Conservation (phyloP, 2,113 vertebrate genomes). For the Prochilodus magdalenae region DNA sequence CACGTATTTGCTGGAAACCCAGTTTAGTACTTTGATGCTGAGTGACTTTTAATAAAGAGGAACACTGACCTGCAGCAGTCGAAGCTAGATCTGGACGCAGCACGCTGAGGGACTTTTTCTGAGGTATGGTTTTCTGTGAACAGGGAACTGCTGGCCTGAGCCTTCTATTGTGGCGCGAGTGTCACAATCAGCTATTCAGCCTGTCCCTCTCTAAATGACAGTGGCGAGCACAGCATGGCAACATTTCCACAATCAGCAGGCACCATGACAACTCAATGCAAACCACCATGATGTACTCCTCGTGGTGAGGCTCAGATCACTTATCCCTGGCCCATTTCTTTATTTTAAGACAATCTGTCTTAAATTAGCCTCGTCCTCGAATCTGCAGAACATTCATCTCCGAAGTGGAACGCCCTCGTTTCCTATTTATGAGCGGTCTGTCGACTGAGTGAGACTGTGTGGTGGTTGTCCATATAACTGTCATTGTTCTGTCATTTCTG, state of each 20-base stretch:
- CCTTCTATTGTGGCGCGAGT: too few relatives aligned
- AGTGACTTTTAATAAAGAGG: not conserved
- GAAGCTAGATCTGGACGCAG: not conserved
- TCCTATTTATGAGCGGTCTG: slow-evolving; percentile 34
- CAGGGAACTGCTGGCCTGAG: not conserved
- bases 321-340: slow-evolving; percentile 51
- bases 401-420: slow-evolving; percentile 56
- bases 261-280: not conserved
- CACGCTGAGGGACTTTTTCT: not conserved
- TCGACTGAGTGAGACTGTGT: not conserved
- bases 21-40: not conserved
- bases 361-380: slow-evolving; percentile 57
- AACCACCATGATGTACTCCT: slow-evolving; percentile 7
- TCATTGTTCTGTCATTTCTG: not conserved
- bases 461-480: not conserved
- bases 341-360: slow-evolving; percentile 47
- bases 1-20: not conserved
- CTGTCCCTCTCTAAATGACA: not conserved
- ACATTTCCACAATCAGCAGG: not conserved
- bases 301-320: slow-evolving; percentile 5
- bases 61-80: not conserved
- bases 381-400: slow-evolving; percentile 47
- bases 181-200: not conserved
- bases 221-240: not conserved
- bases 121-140: not conserved